Evolutionary conservation across 2,113 vertebrate species (phyloP), one percentile per base, ranked within the genome.

Genomic region (Chloroceryle aenea): DNA sequence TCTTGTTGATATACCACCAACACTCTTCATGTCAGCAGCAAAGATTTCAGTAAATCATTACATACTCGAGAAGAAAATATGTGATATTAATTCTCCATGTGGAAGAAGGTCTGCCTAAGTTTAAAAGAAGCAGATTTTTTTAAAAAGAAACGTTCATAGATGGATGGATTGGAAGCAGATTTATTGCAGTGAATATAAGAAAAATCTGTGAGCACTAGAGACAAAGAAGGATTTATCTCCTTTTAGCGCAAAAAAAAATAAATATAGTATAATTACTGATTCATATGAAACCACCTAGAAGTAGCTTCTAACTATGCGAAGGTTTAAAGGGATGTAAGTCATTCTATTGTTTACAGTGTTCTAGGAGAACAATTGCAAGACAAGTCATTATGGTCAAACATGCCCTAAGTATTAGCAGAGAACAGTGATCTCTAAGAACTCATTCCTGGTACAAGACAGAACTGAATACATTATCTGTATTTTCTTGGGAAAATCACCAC

Each of bases 11-110:
- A 14, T 15, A 25, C 4, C 14, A 77, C 59, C 47, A 53, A 29
- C 10, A 30, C 0, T 13, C 22, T 18, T 5, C 0, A 1, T 29
- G 26, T 40, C 26, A 66, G 22, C 38, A 82, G 12, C 23, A 69
- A 50, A 34, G 55, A 30, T 59, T 85, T 84, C 16, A 58, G 52
- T 43, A 74, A 90, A 92, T 6, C 15, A 32, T 79, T 85, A 74
- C 21, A 52, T 76, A 38, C 6, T 88, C 10, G 20, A 89, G 48
- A 96, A 69, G 20, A 78, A 85, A 58, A 50, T 18, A 85, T 4
- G 5, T 63, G 22, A 38, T 66, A 3, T 12, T 63, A 43, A 87
- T 90, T 73, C 12, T 79, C n/a, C 21, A 53, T n/a, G 32, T 43
- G 43, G 20, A 9, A 62, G n/a, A 77, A 62, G 38, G 74, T 43